A percentile compares a stretch with the other conserved stretches of the same genome.
Conservation (phyloP, 2,888 invertebrate species). For the Ennomos erosarius region DNA sequence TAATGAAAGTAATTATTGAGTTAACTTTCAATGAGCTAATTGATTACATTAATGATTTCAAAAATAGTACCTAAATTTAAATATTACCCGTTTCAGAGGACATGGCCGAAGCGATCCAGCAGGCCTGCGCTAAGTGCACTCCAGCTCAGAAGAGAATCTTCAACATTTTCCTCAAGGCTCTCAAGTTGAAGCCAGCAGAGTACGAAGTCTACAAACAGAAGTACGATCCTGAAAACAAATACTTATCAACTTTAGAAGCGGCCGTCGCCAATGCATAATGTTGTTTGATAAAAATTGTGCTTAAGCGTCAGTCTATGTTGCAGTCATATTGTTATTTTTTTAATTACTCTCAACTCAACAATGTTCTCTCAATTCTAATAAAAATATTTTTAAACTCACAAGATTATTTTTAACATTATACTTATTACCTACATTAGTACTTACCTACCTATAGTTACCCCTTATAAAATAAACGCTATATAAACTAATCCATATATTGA, state of each 20-base stretch:
- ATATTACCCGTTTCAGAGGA: slow-evolving; percentile 77
- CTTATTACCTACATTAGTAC: no score
- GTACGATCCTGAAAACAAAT: slow-evolving; percentile 85
- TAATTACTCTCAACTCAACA: no score
- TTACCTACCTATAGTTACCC: no score
- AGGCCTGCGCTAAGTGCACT: slow-evolving; percentile 87
- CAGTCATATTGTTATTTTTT: no score
- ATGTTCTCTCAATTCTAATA: no score
- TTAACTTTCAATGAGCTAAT: background rate
- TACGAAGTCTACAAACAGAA: slow-evolving; percentile 78
- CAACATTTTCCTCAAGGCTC: slow-evolving; percentile 82
- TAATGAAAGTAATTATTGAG: no score
- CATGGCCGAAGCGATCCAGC: slow-evolving; percentile 86
- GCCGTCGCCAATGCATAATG: slow-evolving; percentile 49
- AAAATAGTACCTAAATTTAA: background rate
- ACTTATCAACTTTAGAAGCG: slow-evolving; percentile 78
- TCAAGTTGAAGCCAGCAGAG: slow-evolving; percentile 77
- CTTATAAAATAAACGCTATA: no score
- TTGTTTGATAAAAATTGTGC: no score
- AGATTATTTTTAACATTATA: no score
- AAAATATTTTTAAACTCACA: no score
- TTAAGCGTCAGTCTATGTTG: no score
- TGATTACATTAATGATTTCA: background rate
- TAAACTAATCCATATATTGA: no score
- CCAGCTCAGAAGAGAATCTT: slow-evolving; percentile 86